These are phyloP conservation scores for Heliopora coerulea DNA, from an alignment of 92 coral and sea anemone species.

Conservation along the genomic window DNA sequence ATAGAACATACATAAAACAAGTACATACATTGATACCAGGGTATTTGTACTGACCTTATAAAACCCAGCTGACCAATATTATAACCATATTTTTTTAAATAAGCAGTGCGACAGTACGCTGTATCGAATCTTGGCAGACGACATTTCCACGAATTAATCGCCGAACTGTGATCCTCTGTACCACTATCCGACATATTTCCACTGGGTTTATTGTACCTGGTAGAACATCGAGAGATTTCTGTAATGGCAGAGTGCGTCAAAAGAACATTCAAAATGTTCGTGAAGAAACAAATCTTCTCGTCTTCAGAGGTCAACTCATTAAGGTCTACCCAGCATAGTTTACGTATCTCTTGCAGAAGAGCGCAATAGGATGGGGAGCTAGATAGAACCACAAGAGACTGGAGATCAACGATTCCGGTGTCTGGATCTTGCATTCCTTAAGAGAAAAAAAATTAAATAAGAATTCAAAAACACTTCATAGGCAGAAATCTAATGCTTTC, in stretches of 20 bases:
- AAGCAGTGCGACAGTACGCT: conserved; percentile 18
- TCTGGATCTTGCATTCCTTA: conserved; percentile 67
- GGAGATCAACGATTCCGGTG: conserved; percentile 66
- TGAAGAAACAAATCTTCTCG: conserved; percentile 74
- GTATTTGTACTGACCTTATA: conserved; percentile 56
- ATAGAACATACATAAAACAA: too few relatives aligned
- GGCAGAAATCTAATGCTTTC: too few relatives aligned
- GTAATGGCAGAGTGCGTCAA: conserved; percentile 81
- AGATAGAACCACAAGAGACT: conserved; percentile 56
- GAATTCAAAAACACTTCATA: background rate
- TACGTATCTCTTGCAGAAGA: conserved; percentile 61
- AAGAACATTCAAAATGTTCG: conserved; percentile 81
- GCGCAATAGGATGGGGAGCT: conserved; percentile 68
- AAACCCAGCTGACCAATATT: conserved; percentile 82
- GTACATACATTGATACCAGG: too few relatives aligned
- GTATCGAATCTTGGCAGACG: conserved; percentile 20
- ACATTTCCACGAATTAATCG: background rate
- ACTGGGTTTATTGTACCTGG: conserved; percentile 11
- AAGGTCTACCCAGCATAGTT: conserved; percentile 76
- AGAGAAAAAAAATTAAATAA: background rate
- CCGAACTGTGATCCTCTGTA: background rate
- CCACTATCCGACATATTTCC: background rate
- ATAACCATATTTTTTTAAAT: conserved; percentile 79
- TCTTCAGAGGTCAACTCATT: conserved; percentile 65
- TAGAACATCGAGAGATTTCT: conserved; percentile 52